Base-by-base conservation (phyloP, 2,888 invertebrate species). In the Zootermopsis nevadensis region DNA sequence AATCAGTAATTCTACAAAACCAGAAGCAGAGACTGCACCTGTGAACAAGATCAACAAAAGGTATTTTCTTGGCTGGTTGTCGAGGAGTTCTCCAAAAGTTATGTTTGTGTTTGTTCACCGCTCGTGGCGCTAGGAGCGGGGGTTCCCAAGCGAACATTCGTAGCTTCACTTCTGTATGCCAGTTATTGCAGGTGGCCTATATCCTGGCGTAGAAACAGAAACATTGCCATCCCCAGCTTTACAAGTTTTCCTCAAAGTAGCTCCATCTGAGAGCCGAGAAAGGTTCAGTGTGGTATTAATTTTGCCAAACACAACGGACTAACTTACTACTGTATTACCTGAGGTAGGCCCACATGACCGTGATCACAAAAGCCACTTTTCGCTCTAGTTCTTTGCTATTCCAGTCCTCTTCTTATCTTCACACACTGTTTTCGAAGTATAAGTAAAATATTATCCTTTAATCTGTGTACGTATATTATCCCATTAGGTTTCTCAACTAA, bases 21-120 rank as follows among this genome's bases (percentile, higher is more conserved):
- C 60, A 60, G n/a, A 10, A 27, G n/a, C 27, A 27, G 60, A 55
- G 55, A 12, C 42, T 12, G 12, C 48, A 19, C 48, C 48, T n/a
- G 60, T 6, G 60, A n/a, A n/a, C 27, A 60, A 60, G 60, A 27
- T 60, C 60, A 60, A 60, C 60, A 60, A 55, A 15, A 60, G 1
- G 2, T 60, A 60, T 15, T 60, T 55, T 55, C 22, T 55, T 60
- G 60, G 27, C 27, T 12, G 60, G n/a, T 15, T 60, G 27, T 27
- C n/a, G 60, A 69, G 69, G 22, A 69, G 30, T 69, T 69, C 33
- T 30, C 33, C 22, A 69, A 69, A 69, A 30, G 69, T 69, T 69
- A 19, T 69, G 69, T 69, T 69, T 69, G 33, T 69, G 33, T 69
- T 69, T 30, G 33, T 69, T 27, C 33, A 69, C 33, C 33, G 33